These are phyloP conservation scores for Calliphora vomitoria DNA, from an alignment of 2,888 invertebrate genomes.

Conservation along the genomic window DNA sequence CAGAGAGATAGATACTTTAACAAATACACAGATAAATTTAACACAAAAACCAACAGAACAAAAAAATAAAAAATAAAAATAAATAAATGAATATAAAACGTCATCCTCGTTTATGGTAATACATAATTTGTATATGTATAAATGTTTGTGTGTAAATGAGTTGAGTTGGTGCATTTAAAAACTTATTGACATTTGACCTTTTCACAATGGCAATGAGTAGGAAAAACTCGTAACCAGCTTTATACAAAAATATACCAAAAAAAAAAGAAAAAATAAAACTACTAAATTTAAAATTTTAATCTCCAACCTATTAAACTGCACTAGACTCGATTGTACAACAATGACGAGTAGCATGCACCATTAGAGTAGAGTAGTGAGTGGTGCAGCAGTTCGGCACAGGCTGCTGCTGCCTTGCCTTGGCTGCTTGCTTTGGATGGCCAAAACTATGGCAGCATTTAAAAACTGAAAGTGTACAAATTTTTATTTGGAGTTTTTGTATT, in stretches of 20 bases:
- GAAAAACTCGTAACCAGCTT: slow-evolving; percentile 38
- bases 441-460: slow-evolving; percentile 66
- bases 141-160: slow-evolving; percentile 5
- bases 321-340: slow-evolving; percentile 49
- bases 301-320: slow-evolving; percentile 67
- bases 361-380: slow-evolving; percentile 8
- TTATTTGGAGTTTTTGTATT: slow-evolving; percentile 44
- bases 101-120: slow-evolving; percentile 61
- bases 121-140: slow-evolving; percentile 26
- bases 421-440: slow-evolving; percentile 33
- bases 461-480: slow-evolving; percentile 73
- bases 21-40: slow-evolving; percentile 42
- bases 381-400: slow-evolving; percentile 37
- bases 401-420: slow-evolving; percentile 5
- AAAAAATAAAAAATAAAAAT: slow-evolving; percentile 1
- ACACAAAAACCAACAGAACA: neutral
- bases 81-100: slow-evolving; percentile 51
- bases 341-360: slow-evolving; percentile 34
- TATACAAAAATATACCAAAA: slow-evolving; percentile 24
- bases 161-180: slow-evolving; percentile 56
- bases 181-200: slow-evolving; percentile 72
- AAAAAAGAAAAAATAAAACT: slow-evolving; percentile 12
- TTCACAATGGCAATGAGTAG: slow-evolving; percentile 72
- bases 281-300: slow-evolving; percentile 53
- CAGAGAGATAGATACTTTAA: slow-evolving; percentile 30